Conservation (phyloP, 2,113 vertebrate species). For the Daphoenositta chrysoptera region DNA sequence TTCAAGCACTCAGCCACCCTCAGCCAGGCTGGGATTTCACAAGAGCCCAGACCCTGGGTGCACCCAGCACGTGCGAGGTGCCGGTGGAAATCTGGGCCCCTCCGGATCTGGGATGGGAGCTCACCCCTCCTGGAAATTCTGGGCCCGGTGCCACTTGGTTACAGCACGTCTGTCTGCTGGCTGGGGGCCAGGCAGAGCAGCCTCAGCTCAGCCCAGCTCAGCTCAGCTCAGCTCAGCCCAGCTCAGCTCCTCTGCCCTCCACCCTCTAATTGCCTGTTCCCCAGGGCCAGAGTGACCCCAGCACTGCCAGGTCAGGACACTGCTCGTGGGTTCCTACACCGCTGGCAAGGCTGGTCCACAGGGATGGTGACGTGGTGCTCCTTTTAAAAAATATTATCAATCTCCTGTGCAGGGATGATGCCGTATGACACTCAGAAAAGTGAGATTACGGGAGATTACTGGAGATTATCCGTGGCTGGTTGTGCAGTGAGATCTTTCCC, state of each 20-base stretch:
- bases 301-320: not conserved
- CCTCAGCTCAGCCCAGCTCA: not conserved
- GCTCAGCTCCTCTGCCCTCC: not conserved
- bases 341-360: not conserved
- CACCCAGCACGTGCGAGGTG: not conserved
- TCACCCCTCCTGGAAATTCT: slow-evolving; percentile 25
- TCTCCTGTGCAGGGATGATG: not conserved
- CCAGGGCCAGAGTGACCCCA: not conserved
- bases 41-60: not conserved
- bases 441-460: not conserved
- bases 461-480: not conserved
- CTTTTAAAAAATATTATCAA: fast-evolving
- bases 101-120: not conserved
- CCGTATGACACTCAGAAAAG: fast-evolving
- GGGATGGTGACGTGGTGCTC: fast-evolving
- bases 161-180: slow-evolving; percentile 47
- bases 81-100: not conserved
- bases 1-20: slow-evolving; percentile 17
- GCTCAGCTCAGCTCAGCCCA: not conserved
- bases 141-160: not conserved
- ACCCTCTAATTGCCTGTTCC: not conserved
- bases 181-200: not conserved
- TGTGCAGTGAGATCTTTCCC: not conserved
- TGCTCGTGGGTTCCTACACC: fast-evolving
- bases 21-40: slow-evolving; percentile 2